Percentiles rank a stretch among this genome's conserved stretches.
Conservation (phyloP, 2,113 vertebrate genomes). For the Cisticola juncidis region DNA sequence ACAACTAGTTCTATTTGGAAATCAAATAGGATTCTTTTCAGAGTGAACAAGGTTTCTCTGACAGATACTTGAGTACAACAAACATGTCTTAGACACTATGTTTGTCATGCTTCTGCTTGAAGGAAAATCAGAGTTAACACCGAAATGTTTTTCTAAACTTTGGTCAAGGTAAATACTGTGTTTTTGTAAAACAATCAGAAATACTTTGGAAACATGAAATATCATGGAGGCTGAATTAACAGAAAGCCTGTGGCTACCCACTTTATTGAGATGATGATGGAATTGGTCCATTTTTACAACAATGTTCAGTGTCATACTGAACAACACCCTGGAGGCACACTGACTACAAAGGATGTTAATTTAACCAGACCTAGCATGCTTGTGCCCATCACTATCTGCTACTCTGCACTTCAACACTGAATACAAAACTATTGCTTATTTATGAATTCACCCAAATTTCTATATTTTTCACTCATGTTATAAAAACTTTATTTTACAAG, state of each 20-base stretch:
- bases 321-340: neutral
- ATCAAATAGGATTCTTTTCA: neutral
- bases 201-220: neutral
- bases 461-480: neutral
- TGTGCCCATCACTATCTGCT: neutral
- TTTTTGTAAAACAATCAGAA: neutral
- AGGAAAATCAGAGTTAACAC: neutral
- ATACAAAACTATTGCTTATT: neutral
- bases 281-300: neutral
- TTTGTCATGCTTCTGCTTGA: neutral
- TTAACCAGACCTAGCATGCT: neutral
- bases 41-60: neutral
- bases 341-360: neutral
- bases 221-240: neutral
- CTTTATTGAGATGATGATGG: neutral
- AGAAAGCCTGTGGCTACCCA: neutral
- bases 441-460: neutral
- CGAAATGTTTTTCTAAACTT: neutral
- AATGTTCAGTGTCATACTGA: neutral
- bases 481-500: neutral
- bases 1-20: neutral
- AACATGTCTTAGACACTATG: neutral
- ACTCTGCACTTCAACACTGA: neutral
- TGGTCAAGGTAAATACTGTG: neutral
- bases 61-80: neutral